Conservation (phyloP, 1,140 invertebrate species). For the Campodea augens region DNA sequence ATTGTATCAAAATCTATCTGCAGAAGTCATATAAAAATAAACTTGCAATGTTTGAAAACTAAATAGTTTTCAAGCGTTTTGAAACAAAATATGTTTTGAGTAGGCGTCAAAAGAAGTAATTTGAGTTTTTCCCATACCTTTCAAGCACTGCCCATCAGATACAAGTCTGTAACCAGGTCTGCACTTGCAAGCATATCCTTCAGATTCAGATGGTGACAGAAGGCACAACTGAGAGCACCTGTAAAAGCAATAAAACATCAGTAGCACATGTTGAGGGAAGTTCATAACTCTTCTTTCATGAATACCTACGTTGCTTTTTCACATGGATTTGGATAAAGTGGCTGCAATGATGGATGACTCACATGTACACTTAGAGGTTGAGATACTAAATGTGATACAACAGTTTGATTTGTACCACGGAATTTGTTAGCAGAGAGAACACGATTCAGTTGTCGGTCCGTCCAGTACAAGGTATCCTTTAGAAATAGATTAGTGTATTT, state of each 20-base stretch:
- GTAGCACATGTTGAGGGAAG: too few relatives aligned
- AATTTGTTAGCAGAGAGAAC: constrained; percentile 80
- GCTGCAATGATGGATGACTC: constrained; percentile 83
- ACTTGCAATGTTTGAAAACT: too few relatives aligned
- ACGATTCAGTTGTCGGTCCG: constrained; percentile 76
- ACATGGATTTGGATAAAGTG: constrained; percentile 66
- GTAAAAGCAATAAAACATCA: too few relatives aligned
- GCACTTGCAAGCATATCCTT: constrained; percentile 77
- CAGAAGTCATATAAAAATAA: too few relatives aligned
- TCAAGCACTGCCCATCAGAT: constrained; percentile 48
- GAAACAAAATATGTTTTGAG: too few relatives aligned
- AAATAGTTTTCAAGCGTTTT: too few relatives aligned
- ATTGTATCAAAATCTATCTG: too few relatives aligned
- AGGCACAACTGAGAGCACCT: constrained; percentile 85
- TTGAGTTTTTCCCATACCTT: too few relatives aligned
- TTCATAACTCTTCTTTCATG: too few relatives aligned
- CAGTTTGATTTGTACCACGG: constrained; percentile 70
- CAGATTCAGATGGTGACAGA: constrained; percentile 41
- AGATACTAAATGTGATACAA: constrained; percentile 82
- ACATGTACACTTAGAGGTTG: constrained; percentile 88
- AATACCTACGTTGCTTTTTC: constrained; percentile 37
- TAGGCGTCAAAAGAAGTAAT: too few relatives aligned
- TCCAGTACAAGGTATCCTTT: constrained; percentile 93
- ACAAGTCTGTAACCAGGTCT: constrained; percentile 61
- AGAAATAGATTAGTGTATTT: constrained; percentile 25